A percentile compares a stretch with the other conserved stretches of the same genome.
These are phyloP conservation scores for Melipona bicolor DNA, from an alignment of 2,888 invertebrate genomes.

Conservation along the genomic window DNA sequence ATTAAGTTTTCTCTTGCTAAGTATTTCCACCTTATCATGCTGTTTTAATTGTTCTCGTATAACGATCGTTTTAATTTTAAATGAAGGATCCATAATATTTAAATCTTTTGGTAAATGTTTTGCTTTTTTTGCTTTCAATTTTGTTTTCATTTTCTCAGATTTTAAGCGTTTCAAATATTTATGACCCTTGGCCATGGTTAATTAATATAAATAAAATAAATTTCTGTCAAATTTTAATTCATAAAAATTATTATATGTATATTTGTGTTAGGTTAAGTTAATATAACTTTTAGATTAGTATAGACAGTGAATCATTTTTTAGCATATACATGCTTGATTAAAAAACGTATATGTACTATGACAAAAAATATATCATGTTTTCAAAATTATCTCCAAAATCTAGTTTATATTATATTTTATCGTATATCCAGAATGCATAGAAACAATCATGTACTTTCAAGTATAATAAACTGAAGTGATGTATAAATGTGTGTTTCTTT, in stretches of 20 bases:
- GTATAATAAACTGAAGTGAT: not conserved
- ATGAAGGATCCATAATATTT: slow-evolving; percentile 95
- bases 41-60: slow-evolving; percentile 90
- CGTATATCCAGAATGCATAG: not conserved
- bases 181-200: slow-evolving; percentile 85
- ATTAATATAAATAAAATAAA: not conserved
- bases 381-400: not conserved
- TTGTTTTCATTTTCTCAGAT: slow-evolving; percentile 95
- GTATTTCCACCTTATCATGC: slow-evolving; percentile 86
- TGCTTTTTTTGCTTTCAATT: slow-evolving; percentile 91
- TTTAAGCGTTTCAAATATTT: slow-evolving; percentile 91
- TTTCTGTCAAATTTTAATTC: not conserved
- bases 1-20: slow-evolving; percentile 89
- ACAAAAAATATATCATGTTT: slow-evolving; percentile 1
- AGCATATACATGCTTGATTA: not conserved
- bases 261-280: not conserved
- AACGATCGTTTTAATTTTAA: slow-evolving; percentile 95
- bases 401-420: slow-evolving; percentile 22
- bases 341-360: not conserved
- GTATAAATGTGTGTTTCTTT: not conserved
- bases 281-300: not conserved
- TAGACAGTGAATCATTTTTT: not conserved
- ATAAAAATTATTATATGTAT: not conserved
- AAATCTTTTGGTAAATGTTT: slow-evolving; percentile 91
- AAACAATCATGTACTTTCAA: not conserved